Evolutionary conservation across 1,140 invertebrate species (phyloP), one percentile per base, ranked within the genome.

Genomic region (Drosophila baimaii): DNA sequence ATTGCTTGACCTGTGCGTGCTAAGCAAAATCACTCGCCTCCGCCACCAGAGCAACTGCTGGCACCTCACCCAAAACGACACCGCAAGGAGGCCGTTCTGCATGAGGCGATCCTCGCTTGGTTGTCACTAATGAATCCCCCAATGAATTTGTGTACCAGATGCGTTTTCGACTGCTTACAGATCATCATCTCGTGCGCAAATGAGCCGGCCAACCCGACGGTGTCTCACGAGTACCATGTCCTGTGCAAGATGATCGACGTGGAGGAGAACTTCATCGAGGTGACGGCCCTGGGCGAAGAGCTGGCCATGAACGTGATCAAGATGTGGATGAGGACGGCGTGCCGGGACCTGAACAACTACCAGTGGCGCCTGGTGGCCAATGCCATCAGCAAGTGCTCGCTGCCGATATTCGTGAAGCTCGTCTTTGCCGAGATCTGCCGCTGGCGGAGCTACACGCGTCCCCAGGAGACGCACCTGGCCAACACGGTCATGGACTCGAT

Each of bases 401-500:
- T 99, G 46, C 98, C 98, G 0, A 98, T 99, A 37, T 99, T 99
- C 90, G 97, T 99, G 0, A 99, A 99, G 93, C 93, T 99, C 19
- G 98, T 99, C 1, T 98, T 98, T 93, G 98, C 98, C 10, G 98
- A 99, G 93, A 97, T 99, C 12, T 98, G 97, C 90, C 93, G 98
- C 59, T 99, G 98, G 98, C 95, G 98, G 51, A 99, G 98, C 65
- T 99, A 99, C 91, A 98, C 98, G 0, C 97, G 97, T 91, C 96
- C 97, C 0, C 96, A 97, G 71, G 97, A 98, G 77, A 99, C 98
- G 0, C 95, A 97, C 81, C 93, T 99, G 37, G 97, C 98, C 0
- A 97, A 96, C 27, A 98, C 97, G 7, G 98, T 99, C 0, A 99
- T 98, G 96, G 98, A 99, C 90, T 98, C 97, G 15, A 99, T 99